These are phyloP conservation scores for Manis pentadactyla DNA, from an alignment of 2,797 vertebrate genomes.

Conservation along the genomic window DNA sequence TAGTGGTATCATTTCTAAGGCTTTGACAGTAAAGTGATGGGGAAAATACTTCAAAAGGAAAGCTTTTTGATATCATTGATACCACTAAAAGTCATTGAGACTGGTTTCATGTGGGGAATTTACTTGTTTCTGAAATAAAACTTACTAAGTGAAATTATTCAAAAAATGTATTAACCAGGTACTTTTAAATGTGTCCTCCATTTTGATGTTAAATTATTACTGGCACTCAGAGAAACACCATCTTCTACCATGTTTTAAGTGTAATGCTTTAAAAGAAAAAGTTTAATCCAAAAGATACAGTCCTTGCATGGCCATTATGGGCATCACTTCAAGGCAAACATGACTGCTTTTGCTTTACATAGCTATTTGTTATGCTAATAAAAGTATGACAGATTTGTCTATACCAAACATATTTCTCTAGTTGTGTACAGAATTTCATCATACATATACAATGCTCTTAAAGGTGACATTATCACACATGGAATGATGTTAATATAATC, in stretches of 20 bases:
- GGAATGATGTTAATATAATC: constrained; percentile 5
- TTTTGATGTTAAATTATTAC: not conserved
- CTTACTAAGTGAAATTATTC: constrained; percentile 74
- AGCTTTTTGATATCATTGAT: constrained; percentile 40
- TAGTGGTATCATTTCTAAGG: constrained; percentile 1
- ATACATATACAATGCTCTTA: not conserved
- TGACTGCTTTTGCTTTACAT: constrained; percentile 51
- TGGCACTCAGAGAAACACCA: not conserved
- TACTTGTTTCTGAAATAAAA: constrained; percentile 72
- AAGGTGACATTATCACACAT: constrained; percentile 38
- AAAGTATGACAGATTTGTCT: constrained; percentile 54
- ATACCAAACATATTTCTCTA: constrained; percentile 43
- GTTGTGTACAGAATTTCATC: not conserved
- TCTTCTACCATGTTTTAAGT: constrained; percentile 47
- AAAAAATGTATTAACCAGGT: constrained; percentile 51
- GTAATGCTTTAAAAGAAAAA: not conserved
- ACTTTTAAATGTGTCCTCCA: not conserved
- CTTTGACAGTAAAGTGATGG: not conserved
- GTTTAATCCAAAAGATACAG: not conserved
- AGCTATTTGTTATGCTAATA: not conserved
- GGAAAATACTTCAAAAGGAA: constrained; percentile 15
- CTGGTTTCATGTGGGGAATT: constrained; percentile 70
- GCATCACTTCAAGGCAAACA: not conserved
- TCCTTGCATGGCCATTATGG: not conserved
- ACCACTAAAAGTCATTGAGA: not conserved